Percentiles rank a stretch among this genome's conserved stretches.
Conservation (phyloP, 1,140 invertebrate genomes). For the Drosophila triauraria region DNA sequence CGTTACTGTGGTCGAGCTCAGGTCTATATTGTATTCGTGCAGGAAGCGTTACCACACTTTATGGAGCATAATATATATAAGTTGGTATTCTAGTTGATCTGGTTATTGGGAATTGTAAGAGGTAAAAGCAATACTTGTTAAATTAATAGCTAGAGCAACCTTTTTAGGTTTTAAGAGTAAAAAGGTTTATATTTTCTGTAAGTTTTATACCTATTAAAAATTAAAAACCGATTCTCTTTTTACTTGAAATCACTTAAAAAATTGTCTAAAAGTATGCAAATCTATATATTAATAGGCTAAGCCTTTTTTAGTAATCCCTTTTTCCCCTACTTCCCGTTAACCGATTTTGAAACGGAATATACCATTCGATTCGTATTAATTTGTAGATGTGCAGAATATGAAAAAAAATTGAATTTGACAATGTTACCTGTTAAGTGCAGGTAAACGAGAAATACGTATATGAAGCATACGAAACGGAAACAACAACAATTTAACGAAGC, state of each 20-base stretch:
- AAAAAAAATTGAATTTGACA: too few species aligned
- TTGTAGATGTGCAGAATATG: too few species aligned
- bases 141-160: neutral
- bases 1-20: constrained; percentile 6
- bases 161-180: neutral
- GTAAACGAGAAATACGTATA: too few species aligned
- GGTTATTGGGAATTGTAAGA: neutral
- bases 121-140: neutral
- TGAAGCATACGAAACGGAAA: too few species aligned
- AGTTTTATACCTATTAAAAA: neutral
- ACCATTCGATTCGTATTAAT: too few species aligned
- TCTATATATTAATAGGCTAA: too few species aligned
- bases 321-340: too few species aligned
- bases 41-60: constrained; percentile 19
- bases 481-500: too few species aligned
- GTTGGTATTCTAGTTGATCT: neutral
- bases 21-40: constrained; percentile 16
- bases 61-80: constrained; percentile 9
- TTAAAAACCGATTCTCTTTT: neutral
- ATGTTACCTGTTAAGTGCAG: too few species aligned
- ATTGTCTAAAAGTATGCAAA: neutral
- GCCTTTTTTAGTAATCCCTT: too few species aligned
- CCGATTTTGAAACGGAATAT: too few species aligned
- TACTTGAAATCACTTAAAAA: neutral
- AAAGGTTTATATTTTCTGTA: neutral